These are phyloP conservation scores for Azorinus chamasolen DNA, from an alignment of 2,888 invertebrate species.

Conservation along the genomic window DNA sequence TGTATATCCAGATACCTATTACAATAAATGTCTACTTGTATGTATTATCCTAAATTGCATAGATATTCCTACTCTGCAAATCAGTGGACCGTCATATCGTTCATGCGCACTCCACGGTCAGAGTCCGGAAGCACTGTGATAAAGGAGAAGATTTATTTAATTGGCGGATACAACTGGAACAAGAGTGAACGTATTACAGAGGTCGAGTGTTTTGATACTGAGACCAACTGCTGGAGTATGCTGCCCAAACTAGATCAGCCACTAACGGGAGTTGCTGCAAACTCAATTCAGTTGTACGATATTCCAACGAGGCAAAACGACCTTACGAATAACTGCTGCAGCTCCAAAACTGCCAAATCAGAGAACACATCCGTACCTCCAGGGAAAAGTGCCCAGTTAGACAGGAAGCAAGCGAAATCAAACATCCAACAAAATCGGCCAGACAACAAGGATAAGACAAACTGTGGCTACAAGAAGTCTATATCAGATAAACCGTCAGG, in stretches of 20 bases:
- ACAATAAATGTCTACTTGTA: too few relatives aligned
- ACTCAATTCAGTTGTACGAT: slow-evolving; percentile 55
- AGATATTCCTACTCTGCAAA: slow-evolving; percentile 60
- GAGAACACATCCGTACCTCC: too few relatives aligned
- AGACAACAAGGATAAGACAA: too few relatives aligned
- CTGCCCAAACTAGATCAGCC: slow-evolving; percentile 47
- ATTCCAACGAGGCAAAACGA: neutral
- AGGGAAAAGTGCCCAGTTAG: too few relatives aligned
- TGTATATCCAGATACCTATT: too few relatives aligned
- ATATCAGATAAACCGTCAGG: too few relatives aligned
- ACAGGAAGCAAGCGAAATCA: too few relatives aligned
- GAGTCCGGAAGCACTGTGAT: slow-evolving; percentile 70
- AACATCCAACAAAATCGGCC: too few relatives aligned
- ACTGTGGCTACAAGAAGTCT: too few relatives aligned
- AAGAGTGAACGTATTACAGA: slow-evolving; percentile 59
- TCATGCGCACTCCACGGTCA: slow-evolving; percentile 72
- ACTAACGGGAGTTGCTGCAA: slow-evolving; percentile 67
- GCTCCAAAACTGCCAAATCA: too few relatives aligned
- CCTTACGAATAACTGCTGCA: too few relatives aligned
- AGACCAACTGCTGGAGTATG: slow-evolving; percentile 64
- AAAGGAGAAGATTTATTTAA: slow-evolving; percentile 68
- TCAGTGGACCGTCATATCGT: slow-evolving; percentile 69
- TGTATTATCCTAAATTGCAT: too few relatives aligned
- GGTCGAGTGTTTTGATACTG: slow-evolving; percentile 68
- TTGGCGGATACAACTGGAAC: slow-evolving; percentile 79